Base-by-base conservation (phyloP, 1,140 invertebrate species). In the Ruditapes philippinarum region DNA sequence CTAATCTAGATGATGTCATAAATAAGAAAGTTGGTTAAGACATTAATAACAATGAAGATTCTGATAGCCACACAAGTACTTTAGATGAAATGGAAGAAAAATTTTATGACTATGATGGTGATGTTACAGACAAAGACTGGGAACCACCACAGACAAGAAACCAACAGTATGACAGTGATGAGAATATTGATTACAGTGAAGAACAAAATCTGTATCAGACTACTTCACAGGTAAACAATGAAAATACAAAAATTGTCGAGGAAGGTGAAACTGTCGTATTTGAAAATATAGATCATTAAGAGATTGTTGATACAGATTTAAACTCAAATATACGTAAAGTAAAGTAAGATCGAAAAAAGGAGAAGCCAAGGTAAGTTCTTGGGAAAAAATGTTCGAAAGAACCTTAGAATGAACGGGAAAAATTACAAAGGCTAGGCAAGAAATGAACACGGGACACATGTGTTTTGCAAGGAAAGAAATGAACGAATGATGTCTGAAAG, bases 401-500 rank as follows among this genome's bases (percentile, higher is more conserved):
- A 36, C 9, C 14, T n/a, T 11, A 17, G 68, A 7, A 73, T 73
- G 68, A 7, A 73, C 9, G 68, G 68, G 36, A 73, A 45, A 79
- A 19, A 79, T 12, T 22, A 11, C 19, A 17, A 22, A n/a, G n/a
- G n/a, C n/a, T n/a, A n/a, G n/a, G n/a, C n/a, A n/a, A n/a, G n/a
- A n/a, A n/a, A n/a, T n/a, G n/a, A n/a, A n/a, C n/a, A n/a, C n/a
- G n/a, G n/a, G n/a, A n/a, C n/a, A n/a, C n/a, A n/a, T n/a, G n/a
- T n/a, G n/a, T n/a, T n/a, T n/a, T n/a, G n/a, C n/a, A n/a, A n/a
- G n/a, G n/a, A n/a, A n/a, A n/a, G n/a, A n/a, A n/a, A n/a, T n/a
- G n/a, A n/a, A n/a, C n/a, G n/a, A n/a, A n/a, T n/a, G n/a, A n/a
- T 80, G 11, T 31, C 73, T 11, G 42, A 40, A 31, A 80, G 78